Percentiles rank a stretch among this genome's conserved stretches.
Conservation (phyloP, 2,888 invertebrate genomes). For the Diachrysia chrysitis region DNA sequence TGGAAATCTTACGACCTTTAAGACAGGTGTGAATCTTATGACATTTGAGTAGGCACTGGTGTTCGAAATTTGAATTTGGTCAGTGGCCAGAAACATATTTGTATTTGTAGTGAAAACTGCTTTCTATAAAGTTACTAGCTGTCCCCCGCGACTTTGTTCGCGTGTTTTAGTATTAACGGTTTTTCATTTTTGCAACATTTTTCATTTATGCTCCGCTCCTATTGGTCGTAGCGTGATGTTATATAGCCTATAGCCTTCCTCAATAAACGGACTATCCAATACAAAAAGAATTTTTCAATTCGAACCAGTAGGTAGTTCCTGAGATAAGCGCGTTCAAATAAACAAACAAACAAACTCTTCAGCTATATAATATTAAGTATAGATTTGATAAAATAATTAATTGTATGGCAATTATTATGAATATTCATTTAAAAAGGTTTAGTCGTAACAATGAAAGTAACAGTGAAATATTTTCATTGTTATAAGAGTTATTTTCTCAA, state of each 20-base stretch:
- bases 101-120: conserved; percentile 44
- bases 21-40: conserved; percentile 81
- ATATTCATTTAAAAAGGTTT: conserved; percentile 27
- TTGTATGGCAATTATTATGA: conserved; percentile 45
- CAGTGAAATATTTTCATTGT: background rate
- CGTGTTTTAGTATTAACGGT: too few relatives aligned
- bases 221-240: too few relatives aligned
- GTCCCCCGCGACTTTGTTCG: too few relatives aligned
- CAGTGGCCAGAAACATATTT: conserved; percentile 53
- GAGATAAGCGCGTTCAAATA: too few relatives aligned
- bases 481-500: background rate
- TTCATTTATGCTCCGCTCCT: too few relatives aligned
- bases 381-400: conserved; percentile 60
- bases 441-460: background rate
- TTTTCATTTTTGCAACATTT: too few relatives aligned
- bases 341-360: too few relatives aligned
- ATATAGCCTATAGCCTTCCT: too few relatives aligned
- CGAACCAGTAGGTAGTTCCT: too few relatives aligned
- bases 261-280: too few relatives aligned
- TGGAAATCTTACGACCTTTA: conserved; percentile 53
- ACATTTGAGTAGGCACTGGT: conserved; percentile 77
- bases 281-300: too few relatives aligned
- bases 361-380: too few relatives aligned
- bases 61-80: conserved; percentile 71
- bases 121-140: conserved; percentile 53